Evolutionary conservation across 2,888 invertebrate genomes (phyloP).

Genomic region (Trachelus tabidus): DNA sequence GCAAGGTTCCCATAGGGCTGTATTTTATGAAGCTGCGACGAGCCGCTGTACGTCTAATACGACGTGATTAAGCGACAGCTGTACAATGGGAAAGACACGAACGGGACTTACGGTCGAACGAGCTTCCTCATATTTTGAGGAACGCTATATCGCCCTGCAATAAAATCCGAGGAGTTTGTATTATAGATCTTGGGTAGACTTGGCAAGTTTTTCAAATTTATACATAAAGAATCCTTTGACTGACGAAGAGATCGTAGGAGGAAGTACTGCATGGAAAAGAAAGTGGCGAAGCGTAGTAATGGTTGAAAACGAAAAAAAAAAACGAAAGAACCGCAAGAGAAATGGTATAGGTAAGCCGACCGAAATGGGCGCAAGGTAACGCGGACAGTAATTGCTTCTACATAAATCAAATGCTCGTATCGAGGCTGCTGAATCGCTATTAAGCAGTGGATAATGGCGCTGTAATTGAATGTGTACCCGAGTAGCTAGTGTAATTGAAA

Average conservation of each 20-base stretch:
- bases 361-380: constrained; percentile 1
- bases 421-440: constrained; percentile 22
- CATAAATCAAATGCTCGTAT: constrained; percentile 12
- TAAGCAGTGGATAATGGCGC: constrained; percentile 3
- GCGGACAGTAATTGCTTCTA: constrained; percentile 3
- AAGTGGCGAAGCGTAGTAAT: neutral
- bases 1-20: constrained; percentile 49
- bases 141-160: neutral
- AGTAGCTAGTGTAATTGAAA: constrained; percentile 1
- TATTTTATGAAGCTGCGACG: constrained; percentile 60
- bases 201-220: neutral
- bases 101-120: neutral
- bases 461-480: neutral
- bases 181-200: neutral
- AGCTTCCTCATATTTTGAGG: neutral
- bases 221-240: neutral
- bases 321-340: constrained; percentile 24
- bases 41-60: constrained; percentile 44
- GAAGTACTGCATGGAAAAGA: neutral
- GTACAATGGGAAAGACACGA: neutral
- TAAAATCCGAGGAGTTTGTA: neutral
- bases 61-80: constrained; percentile 43
- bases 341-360: neutral
- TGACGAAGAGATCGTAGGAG: neutral
- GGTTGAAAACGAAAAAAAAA: constrained; percentile 12